Base-by-base conservation (phyloP, 2,113 vertebrate species). In the Parus major region DNA sequence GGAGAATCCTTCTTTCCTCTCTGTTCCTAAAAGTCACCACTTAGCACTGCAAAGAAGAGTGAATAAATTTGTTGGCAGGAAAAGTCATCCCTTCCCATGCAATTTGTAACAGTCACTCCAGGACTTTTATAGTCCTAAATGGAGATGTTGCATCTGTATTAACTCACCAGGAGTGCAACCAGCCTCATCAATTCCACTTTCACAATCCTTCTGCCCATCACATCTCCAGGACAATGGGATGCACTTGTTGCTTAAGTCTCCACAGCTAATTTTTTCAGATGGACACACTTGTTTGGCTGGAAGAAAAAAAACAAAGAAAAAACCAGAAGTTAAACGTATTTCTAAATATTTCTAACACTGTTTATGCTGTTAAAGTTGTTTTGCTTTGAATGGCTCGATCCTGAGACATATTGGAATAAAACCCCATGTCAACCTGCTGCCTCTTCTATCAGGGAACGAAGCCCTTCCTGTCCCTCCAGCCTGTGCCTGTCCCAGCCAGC, bases 221-320 rank as follows among this genome's bases (percentile, higher is more conserved):
- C 99, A 99, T 95, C 98, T 98, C 99, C 99, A 99, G 9, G 99
- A 99, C 33, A 98, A 97, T 0, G 99, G 99, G 92, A 99, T 98
- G 64, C 99, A 99, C 95, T 99, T 99, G 97, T 98, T 99, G 96
- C 98, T 97, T 41, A 96, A 88, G 42, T 98, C 98, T 66, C 99
- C 99, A 66, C 99, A 99, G 97, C 99, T 99, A 27, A 99, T 98
- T 98, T 99, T 99, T 98, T 99, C 99, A 2, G 98, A 97, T 6
- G 98, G 98, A 94, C 99, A 99, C 17, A 98, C 98, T 97, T 99
- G 98, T 77, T 98, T 98, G 96, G 98, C 99, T 99, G 97, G 50
- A 96, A 97, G 84, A 84, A 90, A 63, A 83, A 82, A 91, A 95
- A 70, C 90, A 88, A 95, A 39, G 36, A 59, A 95, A 64, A 91